Base-by-base conservation (phyloP, 2,888 invertebrate species). In the Dicycla oo region DNA sequence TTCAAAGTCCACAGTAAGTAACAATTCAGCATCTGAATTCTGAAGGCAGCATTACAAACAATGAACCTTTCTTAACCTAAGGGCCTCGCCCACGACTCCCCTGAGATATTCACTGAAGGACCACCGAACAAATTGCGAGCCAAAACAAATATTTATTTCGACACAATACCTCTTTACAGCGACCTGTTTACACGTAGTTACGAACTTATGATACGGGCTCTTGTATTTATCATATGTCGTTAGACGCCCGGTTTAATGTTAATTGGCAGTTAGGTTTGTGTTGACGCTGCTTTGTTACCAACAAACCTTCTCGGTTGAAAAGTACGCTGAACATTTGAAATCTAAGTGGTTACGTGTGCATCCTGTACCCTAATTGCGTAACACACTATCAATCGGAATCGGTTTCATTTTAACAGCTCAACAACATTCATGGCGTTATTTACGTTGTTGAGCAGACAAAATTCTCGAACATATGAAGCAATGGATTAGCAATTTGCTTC, bases 121-220 rank as follows among this genome's bases (percentile, higher is more conserved):
- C 60, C 67, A 47, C 20, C 69, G 45, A 26, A 69, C 57, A 85
- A 83, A 83, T 85, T 83, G 77, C 69, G 73, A 71, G 57, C 73
- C 73, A 73, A 64, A 75, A 64, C 65, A 78, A 83, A 83, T 74
- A 79, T 83, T 85, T 78, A 83, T 76, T 78, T 75, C 53, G 61
- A 61, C 81, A 84, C 83, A 81, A 75, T 69, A 81, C 84, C 74
- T 80, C 69, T 75, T 62, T 61, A 57, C 70, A 80, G 73, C 68
- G 56, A 63, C 69, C 73, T 82, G 69, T 82, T 78, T 80, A 60
- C 73, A 69, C 65, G 68, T 69, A 72, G 82, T 78, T 82, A 69
- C 62, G 58, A 80, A 82, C 80, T 78, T 80, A 78, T 80, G 73
- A 74, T 78, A 73, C 71, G 75, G 69, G 68, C 70, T 73, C 62